Percentiles rank a stretch among this genome's conserved stretches.
Conservation (phyloP, 2,797 vertebrate species). For the Melanotaenia maccullochi region DNA sequence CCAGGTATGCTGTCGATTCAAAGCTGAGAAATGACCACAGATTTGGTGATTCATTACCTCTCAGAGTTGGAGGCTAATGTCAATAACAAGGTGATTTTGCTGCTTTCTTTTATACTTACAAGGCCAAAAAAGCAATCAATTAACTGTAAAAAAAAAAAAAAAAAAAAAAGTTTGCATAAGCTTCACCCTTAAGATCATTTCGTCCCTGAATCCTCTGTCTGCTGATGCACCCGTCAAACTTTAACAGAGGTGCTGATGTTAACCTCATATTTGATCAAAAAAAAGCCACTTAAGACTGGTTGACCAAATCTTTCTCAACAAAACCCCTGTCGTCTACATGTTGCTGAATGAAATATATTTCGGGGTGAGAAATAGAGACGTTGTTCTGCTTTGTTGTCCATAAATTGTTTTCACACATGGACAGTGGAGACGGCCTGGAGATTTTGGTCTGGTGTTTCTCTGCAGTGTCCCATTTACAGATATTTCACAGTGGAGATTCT, state of each 20-base stretch:
- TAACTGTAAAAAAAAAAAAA: too few relatives aligned
- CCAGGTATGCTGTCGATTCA: too few relatives aligned
- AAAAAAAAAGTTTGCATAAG: too few relatives aligned
- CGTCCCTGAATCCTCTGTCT: background rate
- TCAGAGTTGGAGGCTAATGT: too few relatives aligned
- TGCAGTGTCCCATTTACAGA: conserved; percentile 1
- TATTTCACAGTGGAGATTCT: background rate
- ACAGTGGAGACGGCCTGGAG: background rate
- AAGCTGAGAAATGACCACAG: too few relatives aligned
- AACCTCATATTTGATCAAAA: background rate
- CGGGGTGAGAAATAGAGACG: background rate
- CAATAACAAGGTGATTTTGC: too few relatives aligned
- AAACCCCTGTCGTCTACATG: background rate
- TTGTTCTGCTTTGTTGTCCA: background rate
- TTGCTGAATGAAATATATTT: background rate
- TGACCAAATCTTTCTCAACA: background rate
- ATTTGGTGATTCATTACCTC: too few relatives aligned
- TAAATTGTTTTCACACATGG: background rate
- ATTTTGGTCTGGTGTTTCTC: background rate
- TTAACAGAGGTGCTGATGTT: background rate
- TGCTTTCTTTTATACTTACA: too few relatives aligned
- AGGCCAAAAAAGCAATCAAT: too few relatives aligned
- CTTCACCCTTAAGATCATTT: too few relatives aligned
- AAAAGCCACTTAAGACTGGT: background rate
- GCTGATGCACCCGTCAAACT: background rate